Conservation (phyloP, 2,797 vertebrate species). For the Otolemur crassicaudatus region DNA sequence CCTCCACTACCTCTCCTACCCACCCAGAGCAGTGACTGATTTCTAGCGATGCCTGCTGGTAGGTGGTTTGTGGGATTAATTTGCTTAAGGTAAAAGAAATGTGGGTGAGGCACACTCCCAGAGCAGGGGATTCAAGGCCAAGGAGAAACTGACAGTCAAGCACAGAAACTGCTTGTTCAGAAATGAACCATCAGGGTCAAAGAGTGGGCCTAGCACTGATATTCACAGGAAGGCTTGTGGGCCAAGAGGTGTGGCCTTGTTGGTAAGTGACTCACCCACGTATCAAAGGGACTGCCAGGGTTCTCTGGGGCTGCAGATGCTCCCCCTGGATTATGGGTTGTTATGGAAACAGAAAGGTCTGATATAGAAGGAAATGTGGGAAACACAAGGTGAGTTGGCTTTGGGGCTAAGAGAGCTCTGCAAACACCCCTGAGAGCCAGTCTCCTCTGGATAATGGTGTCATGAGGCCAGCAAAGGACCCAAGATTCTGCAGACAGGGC, state of each 20-base stretch:
- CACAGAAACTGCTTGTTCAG: not conserved
- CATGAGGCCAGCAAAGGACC: no score
- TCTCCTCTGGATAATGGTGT: not conserved
- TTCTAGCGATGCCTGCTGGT: not conserved
- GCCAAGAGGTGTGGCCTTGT: not conserved
- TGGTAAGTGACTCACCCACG: no score
- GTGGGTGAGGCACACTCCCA: not conserved
- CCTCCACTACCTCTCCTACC: not conserved
- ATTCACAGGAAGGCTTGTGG: not conserved
- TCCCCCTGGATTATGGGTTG: no score
- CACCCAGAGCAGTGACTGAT: not conserved
- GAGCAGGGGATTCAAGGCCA: not conserved
- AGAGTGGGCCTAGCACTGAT: not conserved
- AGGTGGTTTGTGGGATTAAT: not conserved
- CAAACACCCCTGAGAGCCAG: not conserved
- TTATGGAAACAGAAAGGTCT: not conserved
- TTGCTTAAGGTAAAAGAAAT: not conserved
- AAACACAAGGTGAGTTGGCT: not conserved
- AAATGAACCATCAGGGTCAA: not conserved
- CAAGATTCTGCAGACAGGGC: not conserved
- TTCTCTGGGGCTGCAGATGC: no score
- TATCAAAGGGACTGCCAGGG: not conserved
- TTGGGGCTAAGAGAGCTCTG: not conserved
- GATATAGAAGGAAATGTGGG: not conserved
- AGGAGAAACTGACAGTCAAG: not conserved